Evolutionary conservation across 2,797 vertebrate genomes (phyloP), one percentile per base, ranked within the genome.

Genomic region (Pampus argenteus): DNA sequence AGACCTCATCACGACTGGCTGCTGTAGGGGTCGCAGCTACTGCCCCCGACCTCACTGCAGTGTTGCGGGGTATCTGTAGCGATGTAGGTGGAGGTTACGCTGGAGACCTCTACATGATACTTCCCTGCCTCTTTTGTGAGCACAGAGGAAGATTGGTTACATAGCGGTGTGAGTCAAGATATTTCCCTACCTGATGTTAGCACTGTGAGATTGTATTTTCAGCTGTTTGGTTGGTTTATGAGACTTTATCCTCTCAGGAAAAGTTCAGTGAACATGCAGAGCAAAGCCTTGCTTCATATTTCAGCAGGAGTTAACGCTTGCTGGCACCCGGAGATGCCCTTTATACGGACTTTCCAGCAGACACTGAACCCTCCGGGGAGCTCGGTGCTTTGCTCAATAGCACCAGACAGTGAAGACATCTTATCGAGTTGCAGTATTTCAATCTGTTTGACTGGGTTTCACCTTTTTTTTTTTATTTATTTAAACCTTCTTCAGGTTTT

Each of bases 1-100:
- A 68, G 74, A 79, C 82, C 83, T 80, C 81, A 74, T 79, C 87
- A 54, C 10, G 38, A 71, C 69, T 23, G 65, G 74, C 61, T 70
- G 70, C 54, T 76, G 18, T 23, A 20, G 60, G 68, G 85, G 81
- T 85, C 79, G 73, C 38, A 52, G 63, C 40, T 26, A 11, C 78
- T 55, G 76, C 63, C 71, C 74, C 67, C 63, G 3, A 62, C 66
- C 78, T 82, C 28, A 51, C 59, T 6, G 57, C 69, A 5, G 49
- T 11, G 2, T 13, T 47, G 40, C 51, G 36, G 29, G 55, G 20
- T 2, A 40, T 45, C 13, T 45, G 66, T 29, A 44, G 38, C 7
- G 13, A 31, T 61, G 75, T 66, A 70, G 76, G 84, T 71, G 76
- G 65, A 78, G 68, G 80, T 78, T 48, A 74, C 3, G 8, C 25